Conservation (phyloP, 1,140 invertebrate species). For the Aradophagus sp. region DNA sequence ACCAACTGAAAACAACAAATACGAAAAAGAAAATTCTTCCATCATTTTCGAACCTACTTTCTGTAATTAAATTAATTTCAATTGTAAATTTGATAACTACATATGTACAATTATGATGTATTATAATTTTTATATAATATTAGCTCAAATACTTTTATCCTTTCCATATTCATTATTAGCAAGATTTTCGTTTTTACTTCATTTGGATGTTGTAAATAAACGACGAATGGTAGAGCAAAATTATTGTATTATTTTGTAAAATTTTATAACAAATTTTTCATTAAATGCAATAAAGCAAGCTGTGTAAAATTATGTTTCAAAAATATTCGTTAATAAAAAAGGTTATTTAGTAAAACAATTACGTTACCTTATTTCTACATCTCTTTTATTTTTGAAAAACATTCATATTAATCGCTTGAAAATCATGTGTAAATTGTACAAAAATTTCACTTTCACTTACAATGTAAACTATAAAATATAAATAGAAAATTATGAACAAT, state of each 20-base stretch:
- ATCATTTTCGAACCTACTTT: constrained; percentile 18
- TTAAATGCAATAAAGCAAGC: constrained; percentile 38
- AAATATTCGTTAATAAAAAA: constrained; percentile 48
- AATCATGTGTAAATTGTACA: no score
- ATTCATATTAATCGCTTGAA: no score
- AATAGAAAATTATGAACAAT: constrained; percentile 9
- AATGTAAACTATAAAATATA: constrained; percentile 18
- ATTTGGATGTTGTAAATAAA: constrained; percentile 43
- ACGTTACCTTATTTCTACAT: no score
- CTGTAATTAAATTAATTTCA: constrained; percentile 21
- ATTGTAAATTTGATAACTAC: constrained; percentile 20
- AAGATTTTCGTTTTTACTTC: constrained; percentile 20
- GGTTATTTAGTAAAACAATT: constrained; percentile 46
- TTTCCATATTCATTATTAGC: constrained; percentile 22
- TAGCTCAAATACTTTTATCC: constrained; percentile 32
- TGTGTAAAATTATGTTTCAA: constrained; percentile 44
- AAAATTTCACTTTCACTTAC: constrained; percentile 1
- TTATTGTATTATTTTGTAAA: constrained; percentile 43
- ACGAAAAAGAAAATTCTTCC: constrained; percentile 22
- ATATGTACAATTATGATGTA: constrained; percentile 20
- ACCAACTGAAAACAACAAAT: no score
- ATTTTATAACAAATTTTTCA: constrained; percentile 46
- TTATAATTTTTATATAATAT: constrained; percentile 28
- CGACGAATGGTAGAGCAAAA: constrained; percentile 33
- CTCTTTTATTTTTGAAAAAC: no score